A percentile compares a stretch with the other conserved stretches of the same genome.
phyloP scores from a whole-genome alignment of 2,797 vertebrate genomes.

The Psittacula echo region DNA sequence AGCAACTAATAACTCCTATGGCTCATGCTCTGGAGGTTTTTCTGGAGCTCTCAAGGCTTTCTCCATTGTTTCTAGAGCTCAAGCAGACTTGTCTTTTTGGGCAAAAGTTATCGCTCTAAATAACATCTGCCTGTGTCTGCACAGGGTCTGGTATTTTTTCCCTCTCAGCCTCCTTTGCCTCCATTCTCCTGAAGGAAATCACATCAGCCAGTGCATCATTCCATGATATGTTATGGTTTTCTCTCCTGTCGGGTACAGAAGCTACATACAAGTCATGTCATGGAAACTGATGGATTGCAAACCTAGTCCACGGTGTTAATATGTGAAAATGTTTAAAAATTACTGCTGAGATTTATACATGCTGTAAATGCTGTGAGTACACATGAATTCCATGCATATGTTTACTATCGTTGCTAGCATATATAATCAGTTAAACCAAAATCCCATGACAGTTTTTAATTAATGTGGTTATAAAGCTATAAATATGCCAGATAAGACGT shows the following conservation, averaged over 20 bases:
- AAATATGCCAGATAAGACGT: background rate
- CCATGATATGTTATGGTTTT: background rate
- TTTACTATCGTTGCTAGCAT: background rate
- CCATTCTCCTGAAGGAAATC: background rate
- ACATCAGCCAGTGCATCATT: background rate
- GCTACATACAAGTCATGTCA: background rate
- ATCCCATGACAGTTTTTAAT: background rate
- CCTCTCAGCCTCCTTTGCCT: background rate
- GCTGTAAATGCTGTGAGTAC: background rate
- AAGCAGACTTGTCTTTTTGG: background rate
- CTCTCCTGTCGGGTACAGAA: background rate
- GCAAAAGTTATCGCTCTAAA: background rate
- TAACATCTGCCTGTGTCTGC: background rate
- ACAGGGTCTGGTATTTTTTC: background rate
- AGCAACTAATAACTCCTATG: background rate
- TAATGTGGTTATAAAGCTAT: background rate
- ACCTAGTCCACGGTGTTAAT: background rate
- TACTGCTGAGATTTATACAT: background rate
- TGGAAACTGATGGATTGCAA: background rate
- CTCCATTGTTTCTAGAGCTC: background rate
- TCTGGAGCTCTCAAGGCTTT: background rate
- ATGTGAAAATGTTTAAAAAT: background rate
- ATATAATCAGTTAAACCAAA: background rate
- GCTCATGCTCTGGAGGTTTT: background rate
- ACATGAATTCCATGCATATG: background rate